A percentile compares a stretch with the other conserved stretches of the same genome.
phyloP scores from a whole-genome alignment of 2,797 vertebrate species.

The Hirundo rustica region DNA sequence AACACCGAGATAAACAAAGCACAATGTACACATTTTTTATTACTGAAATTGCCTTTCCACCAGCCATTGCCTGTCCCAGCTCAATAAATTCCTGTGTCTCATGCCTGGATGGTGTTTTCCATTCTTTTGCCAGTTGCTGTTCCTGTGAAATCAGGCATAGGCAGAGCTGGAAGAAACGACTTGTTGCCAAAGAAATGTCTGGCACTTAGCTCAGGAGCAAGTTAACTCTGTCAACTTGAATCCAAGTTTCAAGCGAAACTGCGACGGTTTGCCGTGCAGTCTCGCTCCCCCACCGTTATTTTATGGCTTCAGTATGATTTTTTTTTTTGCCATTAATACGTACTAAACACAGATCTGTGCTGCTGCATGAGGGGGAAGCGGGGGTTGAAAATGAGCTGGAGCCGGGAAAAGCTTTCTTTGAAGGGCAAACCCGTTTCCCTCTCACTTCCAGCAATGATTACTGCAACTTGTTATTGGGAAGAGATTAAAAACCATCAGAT shows the following conservation, averaged over 20 bases:
- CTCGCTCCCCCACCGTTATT: neutral
- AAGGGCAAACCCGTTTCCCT: neutral
- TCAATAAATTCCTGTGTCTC: conserved; percentile 45
- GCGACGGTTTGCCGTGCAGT: neutral
- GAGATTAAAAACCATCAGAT: conserved; percentile 33
- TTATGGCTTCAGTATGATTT: neutral
- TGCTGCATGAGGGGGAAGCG: rapidly evolving
- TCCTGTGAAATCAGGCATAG: neutral
- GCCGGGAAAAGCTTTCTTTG: neutral
- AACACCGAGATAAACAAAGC: conserved; percentile 21
- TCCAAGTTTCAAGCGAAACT: neutral
- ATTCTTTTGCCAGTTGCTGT: neutral
- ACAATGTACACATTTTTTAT: conserved; percentile 37
- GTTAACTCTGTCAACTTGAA: conserved; percentile 5
- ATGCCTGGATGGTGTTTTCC: neutral
- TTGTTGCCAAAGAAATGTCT: conserved; percentile 38
- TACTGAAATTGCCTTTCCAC: conserved; percentile 5
- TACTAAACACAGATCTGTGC: neutral
- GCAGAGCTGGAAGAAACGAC: conserved; percentile 14
- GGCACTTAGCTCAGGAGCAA: neutral
- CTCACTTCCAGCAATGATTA: neutral
- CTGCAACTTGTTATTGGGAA: neutral
- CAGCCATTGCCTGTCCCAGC: neutral
- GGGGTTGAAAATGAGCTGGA: neutral
- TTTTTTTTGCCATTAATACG: neutral